Evolutionary conservation across 2,797 vertebrate genomes (phyloP).

Genomic region (Heliangelus exortis): DNA sequence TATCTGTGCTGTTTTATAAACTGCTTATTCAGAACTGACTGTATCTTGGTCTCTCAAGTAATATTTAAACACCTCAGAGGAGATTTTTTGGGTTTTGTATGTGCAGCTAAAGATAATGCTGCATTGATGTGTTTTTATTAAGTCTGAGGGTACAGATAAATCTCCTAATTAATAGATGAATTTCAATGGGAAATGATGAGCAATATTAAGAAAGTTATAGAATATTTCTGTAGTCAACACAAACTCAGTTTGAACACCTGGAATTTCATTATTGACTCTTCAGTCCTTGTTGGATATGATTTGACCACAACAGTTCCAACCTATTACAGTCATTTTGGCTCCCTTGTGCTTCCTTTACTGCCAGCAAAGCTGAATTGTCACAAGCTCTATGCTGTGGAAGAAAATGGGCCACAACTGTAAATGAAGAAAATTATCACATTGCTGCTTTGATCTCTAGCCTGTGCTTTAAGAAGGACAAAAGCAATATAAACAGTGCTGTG

Average conservation of each 20-base stretch:
- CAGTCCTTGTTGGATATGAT: background rate
- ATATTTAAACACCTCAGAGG: background rate
- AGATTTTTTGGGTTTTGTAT: background rate
- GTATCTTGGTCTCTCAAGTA: background rate
- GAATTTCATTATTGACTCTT: background rate
- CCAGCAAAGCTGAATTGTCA: background rate
- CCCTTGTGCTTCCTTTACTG: background rate
- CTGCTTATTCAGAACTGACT: background rate
- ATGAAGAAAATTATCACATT: background rate
- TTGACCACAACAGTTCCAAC: background rate
- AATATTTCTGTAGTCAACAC: background rate
- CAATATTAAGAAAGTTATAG: background rate
- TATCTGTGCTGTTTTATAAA: background rate
- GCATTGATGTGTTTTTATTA: background rate
- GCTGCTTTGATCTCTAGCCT: background rate
- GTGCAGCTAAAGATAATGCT: background rate
- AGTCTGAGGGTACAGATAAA: background rate
- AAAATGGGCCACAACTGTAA: background rate
- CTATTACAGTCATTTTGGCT: background rate
- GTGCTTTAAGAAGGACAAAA: background rate
- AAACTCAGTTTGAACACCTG: background rate
- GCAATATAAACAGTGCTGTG: background rate
- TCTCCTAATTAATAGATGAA: background rate
- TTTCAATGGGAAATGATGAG: background rate
- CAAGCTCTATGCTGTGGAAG: background rate